Base-by-base conservation (phyloP, 2,888 invertebrate genomes). In the Ectemnius continuus region DNA sequence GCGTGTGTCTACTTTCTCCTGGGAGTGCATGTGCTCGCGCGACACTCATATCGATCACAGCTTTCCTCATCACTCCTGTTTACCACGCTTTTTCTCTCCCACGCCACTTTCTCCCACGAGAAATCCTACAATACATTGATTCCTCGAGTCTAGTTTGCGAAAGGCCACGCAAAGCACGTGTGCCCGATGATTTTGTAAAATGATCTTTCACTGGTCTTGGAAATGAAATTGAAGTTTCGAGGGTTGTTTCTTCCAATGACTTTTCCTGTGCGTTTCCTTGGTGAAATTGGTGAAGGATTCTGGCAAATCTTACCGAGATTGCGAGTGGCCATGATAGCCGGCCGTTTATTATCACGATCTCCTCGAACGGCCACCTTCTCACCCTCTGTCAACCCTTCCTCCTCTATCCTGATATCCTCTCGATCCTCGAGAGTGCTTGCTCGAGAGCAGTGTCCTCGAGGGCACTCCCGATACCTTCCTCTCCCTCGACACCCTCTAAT, bases 261-360 rank as follows among this genome's bases (percentile, higher is more conserved):
- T 11, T 8, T 36, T 36, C 36, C 3, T 2, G 3, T 23, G 3
- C 0, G 4, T 16, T 2, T 16, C 4, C 0, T 16, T 14, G 14
- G 4, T 13, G 46, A 6, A 46, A 14, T 13, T 61, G 13, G 60
- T 36, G 1, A 36, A 56, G 46, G 13, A n/a, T 16, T 28, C 61
- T 48, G 28, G 36, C 6, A 26, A 59, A 47, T 61, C 82, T 82
- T 82, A 82, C 82, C 82, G n/a, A 64, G 46, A 20, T 59, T 76
- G 23, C 47, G 73, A 67, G 82, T 57, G 61, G 82, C 80, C 82
- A 82, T 82, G 80, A 68, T 80, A 67, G 64, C 61, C 52, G 67
- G 71, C 73, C 67, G 61, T 58, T 26, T 48, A 71, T 62, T 57
- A 75, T 67, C 70, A 36, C 46, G 48, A 58, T 61, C 36, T 36